Evolutionary conservation across 2,113 vertebrate species (phyloP).

Genomic region (Notothenia rossii): DNA sequence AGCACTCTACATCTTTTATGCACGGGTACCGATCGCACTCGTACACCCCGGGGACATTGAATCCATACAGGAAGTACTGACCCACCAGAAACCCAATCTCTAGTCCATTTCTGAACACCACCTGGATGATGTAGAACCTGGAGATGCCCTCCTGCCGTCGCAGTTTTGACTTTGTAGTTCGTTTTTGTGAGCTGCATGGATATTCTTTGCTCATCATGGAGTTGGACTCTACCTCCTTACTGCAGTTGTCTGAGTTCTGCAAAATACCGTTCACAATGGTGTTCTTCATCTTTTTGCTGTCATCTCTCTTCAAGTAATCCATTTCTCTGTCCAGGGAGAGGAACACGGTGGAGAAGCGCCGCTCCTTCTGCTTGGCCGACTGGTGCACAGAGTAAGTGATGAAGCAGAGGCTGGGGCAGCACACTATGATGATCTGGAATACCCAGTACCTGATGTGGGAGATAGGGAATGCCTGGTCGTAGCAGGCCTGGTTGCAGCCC

Average conservation of each 20-base stretch:
- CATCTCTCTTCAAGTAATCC: constrained; percentile 87
- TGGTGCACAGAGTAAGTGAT: constrained; percentile 96
- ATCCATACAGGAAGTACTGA: constrained; percentile 93
- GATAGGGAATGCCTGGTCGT: constrained; percentile 94
- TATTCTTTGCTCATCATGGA: constrained; percentile 91
- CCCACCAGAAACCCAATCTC: constrained; percentile 94
- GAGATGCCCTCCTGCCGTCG: constrained; percentile 94
- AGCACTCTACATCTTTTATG: constrained; percentile 99
- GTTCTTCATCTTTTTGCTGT: constrained; percentile 91
- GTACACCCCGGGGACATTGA: constrained; percentile 91
- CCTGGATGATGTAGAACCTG: constrained; percentile 94
- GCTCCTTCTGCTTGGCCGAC: constrained; percentile 92
- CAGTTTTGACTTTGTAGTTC: constrained; percentile 91
- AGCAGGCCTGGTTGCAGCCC: constrained; percentile 95
- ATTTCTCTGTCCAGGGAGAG: constrained; percentile 90
- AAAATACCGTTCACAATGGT: constrained; percentile 92
- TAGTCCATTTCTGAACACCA: constrained; percentile 93
- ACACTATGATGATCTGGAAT: constrained; percentile 96
- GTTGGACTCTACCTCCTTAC: constrained; percentile 90
- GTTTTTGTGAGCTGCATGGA: constrained; percentile 80
- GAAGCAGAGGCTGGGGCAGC: constrained; percentile 94
- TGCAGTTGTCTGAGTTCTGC: constrained; percentile 92
- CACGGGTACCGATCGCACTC: constrained; percentile 98
- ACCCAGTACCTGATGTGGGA: constrained; percentile 96
- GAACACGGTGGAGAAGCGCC: constrained; percentile 90